Evolutionary conservation across 2,888 invertebrate species (phyloP), one percentile per base, ranked within the genome.

Genomic region (Pandemis cinnamomeana): DNA sequence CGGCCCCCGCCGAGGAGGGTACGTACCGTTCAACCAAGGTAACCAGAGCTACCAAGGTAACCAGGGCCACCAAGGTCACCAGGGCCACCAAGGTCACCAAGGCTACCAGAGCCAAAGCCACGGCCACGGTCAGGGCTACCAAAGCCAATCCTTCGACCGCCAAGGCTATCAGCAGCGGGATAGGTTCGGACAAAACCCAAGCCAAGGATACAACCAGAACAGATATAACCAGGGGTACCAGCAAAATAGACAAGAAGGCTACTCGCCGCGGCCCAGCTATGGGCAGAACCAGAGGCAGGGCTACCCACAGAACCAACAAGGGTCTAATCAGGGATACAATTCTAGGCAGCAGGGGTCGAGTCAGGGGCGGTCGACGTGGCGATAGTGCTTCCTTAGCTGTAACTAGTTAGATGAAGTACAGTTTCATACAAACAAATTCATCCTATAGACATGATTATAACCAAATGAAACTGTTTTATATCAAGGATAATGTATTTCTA

Each of bases 1-100:
- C 79, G 93, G 93, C 0, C 93, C 93, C 0, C 84, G 87, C 15
- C 88, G 92, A 11, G 83, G 89, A 55, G 91, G 91, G 44, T 93
- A 92, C 82, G 86, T 88, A 11, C 85, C 89, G 0, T 78, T 76
- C 69, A 76, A 81, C 69, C 80, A 80, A 63, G 27, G 27, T 4
- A 36, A 36, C 27, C 27, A 36, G 27, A 4, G 27, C 27, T 36
- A 36, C 27, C 27, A 36, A 36, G 27, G 27, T 4, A 36, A 36
- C 27, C 74, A 71, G 48, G 72, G 76, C 53, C 70, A 76, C 70
- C 66, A 71, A 13, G 58, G 67, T 7, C 71, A 79, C 13, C 79
- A 78, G 60, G 66, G 67, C 48, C 41, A 76, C 55, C 71, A 76
- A 20, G 63, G 48, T 71, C 77, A 72, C 41, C 78, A 78, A 44